Evolutionary conservation across 2,888 invertebrate species (phyloP).

Genomic region (Hartigia nigra): DNA sequence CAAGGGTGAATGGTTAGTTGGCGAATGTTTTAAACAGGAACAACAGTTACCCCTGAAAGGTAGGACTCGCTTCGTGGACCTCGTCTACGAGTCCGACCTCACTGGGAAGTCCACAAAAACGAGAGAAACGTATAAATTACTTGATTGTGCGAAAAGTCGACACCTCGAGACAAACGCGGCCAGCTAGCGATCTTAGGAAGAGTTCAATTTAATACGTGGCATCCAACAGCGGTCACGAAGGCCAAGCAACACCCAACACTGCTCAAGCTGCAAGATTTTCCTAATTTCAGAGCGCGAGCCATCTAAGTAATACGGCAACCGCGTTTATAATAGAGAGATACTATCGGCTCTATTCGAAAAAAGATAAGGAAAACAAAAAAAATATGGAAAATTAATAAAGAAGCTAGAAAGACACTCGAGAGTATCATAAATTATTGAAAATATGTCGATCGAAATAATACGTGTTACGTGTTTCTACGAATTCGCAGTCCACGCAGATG

Average conservation of each 20-base stretch:
- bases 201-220: conserved; percentile 7
- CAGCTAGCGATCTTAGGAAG: background rate
- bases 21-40: background rate
- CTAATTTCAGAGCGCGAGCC: background rate
- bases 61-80: background rate
- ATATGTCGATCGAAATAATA: background rate
- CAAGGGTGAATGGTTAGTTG: background rate
- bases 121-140: background rate
- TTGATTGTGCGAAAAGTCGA: background rate
- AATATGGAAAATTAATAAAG: background rate
- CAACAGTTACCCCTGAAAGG: background rate
- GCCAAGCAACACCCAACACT: conserved; percentile 52
- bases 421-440: background rate
- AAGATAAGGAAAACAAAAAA: no score
- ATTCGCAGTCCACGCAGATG: conserved; percentile 19
- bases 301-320: background rate
- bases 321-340: background rate
- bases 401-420: background rate
- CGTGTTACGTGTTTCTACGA: background rate
- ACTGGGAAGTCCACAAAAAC: background rate
- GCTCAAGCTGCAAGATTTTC: conserved; percentile 16
- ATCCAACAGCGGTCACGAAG: conserved; percentile 54
- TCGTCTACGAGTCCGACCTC: background rate
- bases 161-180: background rate
- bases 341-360: background rate